Conservation (phyloP, 2,888 invertebrate species). For the Psococerastis gibbosa region DNA sequence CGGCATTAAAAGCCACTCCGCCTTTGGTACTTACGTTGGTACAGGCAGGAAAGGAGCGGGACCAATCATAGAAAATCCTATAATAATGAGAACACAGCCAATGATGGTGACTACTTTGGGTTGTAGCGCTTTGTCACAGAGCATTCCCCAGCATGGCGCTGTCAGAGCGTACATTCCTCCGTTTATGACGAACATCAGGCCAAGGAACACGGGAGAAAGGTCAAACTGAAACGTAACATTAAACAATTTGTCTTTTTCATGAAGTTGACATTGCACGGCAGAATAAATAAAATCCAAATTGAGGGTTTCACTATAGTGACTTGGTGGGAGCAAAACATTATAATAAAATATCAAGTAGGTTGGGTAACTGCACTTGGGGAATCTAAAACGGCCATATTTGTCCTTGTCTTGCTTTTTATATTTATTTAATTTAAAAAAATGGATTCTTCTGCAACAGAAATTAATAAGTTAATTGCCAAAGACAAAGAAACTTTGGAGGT, state of each 20-base stretch:
- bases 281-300: too few species aligned
- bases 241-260: too few species aligned
- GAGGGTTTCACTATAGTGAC: too few species aligned
- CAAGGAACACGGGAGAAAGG: slow-evolving; percentile 47
- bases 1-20: background rate
- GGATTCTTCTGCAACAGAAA: slow-evolving; percentile 5
- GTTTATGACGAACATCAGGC: slow-evolving; percentile 67
- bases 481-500: too few species aligned
- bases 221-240: slow-evolving; percentile 41
- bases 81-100: slow-evolving; percentile 44
- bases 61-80: slow-evolving; percentile 55
- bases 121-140: slow-evolving; percentile 47
- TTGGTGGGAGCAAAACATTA: too few species aligned
- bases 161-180: slow-evolving; percentile 62
- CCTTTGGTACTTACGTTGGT: slow-evolving; percentile 31
- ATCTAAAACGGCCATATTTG: too few species aligned
- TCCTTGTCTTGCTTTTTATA: too few species aligned
- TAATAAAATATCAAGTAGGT: too few species aligned
- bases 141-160: slow-evolving; percentile 62
- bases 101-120: slow-evolving; percentile 48
- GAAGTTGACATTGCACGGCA: too few species aligned
- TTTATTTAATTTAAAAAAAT: slow-evolving; percentile 7
- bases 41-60: slow-evolving; percentile 58
- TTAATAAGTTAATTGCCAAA: background rate
- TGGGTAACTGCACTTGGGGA: too few species aligned